Evolutionary conservation across 1,140 invertebrate genomes (phyloP), one percentile per base, ranked within the genome.

Genomic region (Hydropsyche tenuis): DNA sequence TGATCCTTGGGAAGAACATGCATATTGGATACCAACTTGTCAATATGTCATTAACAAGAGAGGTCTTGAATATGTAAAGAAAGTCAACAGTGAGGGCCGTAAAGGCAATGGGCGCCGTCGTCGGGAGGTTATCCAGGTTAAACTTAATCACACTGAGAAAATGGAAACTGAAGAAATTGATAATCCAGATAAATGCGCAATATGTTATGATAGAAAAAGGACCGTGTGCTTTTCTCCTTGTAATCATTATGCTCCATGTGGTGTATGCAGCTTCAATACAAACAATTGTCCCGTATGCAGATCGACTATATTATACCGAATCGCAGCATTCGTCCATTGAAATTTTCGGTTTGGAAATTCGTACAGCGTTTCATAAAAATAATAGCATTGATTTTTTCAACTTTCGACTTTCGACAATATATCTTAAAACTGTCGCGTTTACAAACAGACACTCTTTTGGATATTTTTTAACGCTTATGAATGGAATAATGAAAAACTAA

Each of bases 1-100:
- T 20, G 45, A 48, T 6, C 65, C 65, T 11, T 23, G 43, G 22
- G 11, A 48, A 25, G 65, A 68, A 51, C 65, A 68, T 16, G 65
- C 63, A 18, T 43, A 18, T 43, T 65, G 63, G 63, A 20, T 45
- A 0, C 63, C 63, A 43, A 43, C 30, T 3, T 65, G 63, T 23
- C 42, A 65, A 43, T 43, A 16, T 16, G 22, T 60, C 6, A 60
- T 60, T 12, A 1, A 7, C 12, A 25, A 23, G 11, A 60, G 25
- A 14, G 56, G 56, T 1, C 11, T 25, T 1, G 20, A 60, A 25
- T 60, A 23, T 23, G 12, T 60, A 3, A 20, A 60, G 3, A 25
- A 60, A 25, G 56, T 23, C 9, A 3, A 25, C 1, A 11, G 11
- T 18, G 20, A 56, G 56, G n/a, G 48, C 2, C 16, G 9, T 25